phyloP scores from a whole-genome alignment of 2,113 vertebrate species.

The Sigmodon hispidus region DNA sequence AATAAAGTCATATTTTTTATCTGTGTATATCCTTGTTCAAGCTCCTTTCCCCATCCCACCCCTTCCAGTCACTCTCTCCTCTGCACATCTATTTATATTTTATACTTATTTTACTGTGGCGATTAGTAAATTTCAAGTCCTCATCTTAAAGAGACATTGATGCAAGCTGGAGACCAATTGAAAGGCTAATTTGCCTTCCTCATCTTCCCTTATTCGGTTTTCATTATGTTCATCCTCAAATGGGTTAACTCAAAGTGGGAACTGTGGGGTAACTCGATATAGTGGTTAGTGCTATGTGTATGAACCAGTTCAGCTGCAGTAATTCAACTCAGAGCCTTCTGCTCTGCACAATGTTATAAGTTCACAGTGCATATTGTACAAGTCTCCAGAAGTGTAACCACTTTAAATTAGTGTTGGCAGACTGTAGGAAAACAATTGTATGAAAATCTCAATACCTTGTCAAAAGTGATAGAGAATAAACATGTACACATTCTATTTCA shows the following conservation, averaged over 20 bases:
- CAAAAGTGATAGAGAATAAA: background rate
- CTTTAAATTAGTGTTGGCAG: background rate
- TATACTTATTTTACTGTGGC: background rate
- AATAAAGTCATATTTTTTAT: no score
- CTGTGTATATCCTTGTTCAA: no score
- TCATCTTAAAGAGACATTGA: background rate
- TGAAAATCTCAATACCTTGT: background rate
- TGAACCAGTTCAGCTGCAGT: conserved; percentile 72
- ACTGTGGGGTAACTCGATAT: background rate
- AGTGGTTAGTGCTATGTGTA: background rate
- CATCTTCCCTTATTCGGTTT: background rate
- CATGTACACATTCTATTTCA: background rate
- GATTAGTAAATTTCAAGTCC: background rate
- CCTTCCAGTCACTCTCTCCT: no score
- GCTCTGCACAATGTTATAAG: background rate
- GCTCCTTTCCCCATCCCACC: no score
- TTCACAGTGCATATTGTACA: conserved; percentile 54
- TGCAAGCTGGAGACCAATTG: background rate
- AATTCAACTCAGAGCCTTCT: conserved; percentile 3
- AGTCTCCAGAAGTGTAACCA: conserved; percentile 70
- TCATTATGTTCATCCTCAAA: background rate
- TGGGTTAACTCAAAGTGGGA: background rate
- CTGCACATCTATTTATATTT: background rate
- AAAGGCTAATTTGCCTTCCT: background rate
- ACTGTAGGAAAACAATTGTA: background rate